Conservation (phyloP, 2,113 vertebrate genomes). For the Xiphophorus hellerii region DNA sequence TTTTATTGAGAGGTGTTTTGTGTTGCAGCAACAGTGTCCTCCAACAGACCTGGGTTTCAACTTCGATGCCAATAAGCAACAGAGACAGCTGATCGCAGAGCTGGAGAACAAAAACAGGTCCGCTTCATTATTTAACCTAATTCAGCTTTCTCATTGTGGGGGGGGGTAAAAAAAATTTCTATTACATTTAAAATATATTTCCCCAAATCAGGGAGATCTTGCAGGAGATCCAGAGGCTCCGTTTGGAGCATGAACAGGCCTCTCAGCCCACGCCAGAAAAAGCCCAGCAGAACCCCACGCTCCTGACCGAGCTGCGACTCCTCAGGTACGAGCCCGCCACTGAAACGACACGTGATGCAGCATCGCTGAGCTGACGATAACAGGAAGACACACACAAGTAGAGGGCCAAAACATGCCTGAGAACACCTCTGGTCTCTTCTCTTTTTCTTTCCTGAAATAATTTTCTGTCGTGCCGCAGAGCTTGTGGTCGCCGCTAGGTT, state of each 20-base stretch:
- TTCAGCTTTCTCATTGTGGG: not conserved
- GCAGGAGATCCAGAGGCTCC: constrained; percentile 93
- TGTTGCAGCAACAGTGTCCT: constrained; percentile 86
- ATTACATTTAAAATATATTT: not conserved
- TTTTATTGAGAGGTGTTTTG: constrained; percentile 48
- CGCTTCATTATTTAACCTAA: not conserved
- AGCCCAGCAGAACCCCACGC: constrained; percentile 93
- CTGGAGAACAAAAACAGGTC: constrained; percentile 98
- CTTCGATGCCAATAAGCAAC: constrained; percentile 95
- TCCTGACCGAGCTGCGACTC: constrained; percentile 90
- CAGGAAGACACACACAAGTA: not conserved
- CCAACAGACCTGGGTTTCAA: constrained; percentile 88
- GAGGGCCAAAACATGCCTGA: not conserved
- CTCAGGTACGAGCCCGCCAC: constrained; percentile 81
- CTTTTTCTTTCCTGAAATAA: constrained; percentile 31
- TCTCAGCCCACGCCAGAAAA: constrained; percentile 95
- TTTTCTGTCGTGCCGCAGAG: constrained; percentile 40
- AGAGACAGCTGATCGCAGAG: constrained; percentile 95
- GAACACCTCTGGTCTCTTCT: not conserved
- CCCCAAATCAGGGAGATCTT: constrained; percentile 86
- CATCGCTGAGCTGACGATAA: not conserved
- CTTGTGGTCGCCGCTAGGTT: constrained; percentile 31
- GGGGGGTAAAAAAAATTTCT: not conserved
- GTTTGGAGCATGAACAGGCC: constrained; percentile 93
- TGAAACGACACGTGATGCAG: not conserved